A percentile compares a stretch with the other conserved stretches of the same genome.
These are phyloP conservation scores for Drosophila hydei DNA, from an alignment of 1,140 invertebrate species.

Conservation along the genomic window DNA sequence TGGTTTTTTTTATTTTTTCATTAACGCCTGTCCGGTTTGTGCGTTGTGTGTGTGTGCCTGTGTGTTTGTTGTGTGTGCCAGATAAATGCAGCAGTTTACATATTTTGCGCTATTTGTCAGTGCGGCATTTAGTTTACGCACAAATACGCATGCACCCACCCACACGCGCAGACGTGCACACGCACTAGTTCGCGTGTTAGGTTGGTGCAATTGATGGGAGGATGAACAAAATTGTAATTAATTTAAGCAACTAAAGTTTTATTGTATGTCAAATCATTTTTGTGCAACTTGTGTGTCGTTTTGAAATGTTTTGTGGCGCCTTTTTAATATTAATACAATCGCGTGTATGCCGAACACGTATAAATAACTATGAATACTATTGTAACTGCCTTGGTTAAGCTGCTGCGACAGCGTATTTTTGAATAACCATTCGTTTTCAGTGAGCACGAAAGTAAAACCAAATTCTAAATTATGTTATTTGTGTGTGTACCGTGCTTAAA, in stretches of 20 bases:
- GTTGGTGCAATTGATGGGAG: slow-evolving; percentile 69
- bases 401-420: slow-evolving; percentile 37
- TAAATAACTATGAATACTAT: slow-evolving; percentile 63
- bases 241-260: slow-evolving; percentile 79
- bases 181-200: slow-evolving; percentile 46
- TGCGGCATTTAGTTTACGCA: slow-evolving; percentile 22
- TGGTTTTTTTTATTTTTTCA: slow-evolving; percentile 65
- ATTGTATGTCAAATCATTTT: slow-evolving; percentile 71
- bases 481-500: slow-evolving; percentile 52
- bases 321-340: slow-evolving; percentile 70
- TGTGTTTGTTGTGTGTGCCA: slow-evolving; percentile 30
- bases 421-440: slow-evolving; percentile 66
- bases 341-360: slow-evolving; percentile 53
- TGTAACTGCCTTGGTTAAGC: slow-evolving; percentile 77
- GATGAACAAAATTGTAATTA: slow-evolving; percentile 72
- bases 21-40: slow-evolving; percentile 60
- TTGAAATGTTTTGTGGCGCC: slow-evolving; percentile 64
- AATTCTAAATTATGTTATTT: slow-evolving; percentile 12
- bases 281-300: slow-evolving; percentile 70
- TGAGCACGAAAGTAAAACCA: slow-evolving; percentile 51
- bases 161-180: slow-evolving; percentile 25
- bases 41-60: slow-evolving; percentile 44
- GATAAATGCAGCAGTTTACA: slow-evolving; percentile 18
- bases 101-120: slow-evolving; percentile 30
- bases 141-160: slow-evolving; percentile 9